Evolutionary conservation across 2,888 invertebrate species (phyloP).

Genomic region (Allacma fusca): DNA sequence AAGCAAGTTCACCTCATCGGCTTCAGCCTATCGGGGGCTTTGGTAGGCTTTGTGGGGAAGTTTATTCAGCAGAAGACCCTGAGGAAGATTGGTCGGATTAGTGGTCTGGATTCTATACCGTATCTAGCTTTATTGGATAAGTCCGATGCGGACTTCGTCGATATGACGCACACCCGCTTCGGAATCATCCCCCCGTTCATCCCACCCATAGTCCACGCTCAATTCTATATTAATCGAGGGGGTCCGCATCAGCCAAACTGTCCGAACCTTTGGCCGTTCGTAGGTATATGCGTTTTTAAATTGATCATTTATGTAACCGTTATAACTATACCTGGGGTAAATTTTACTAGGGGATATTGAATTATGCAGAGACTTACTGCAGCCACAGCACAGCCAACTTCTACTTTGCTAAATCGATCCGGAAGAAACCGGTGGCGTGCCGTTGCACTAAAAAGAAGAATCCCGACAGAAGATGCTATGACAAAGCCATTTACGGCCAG

Average conservation of each 20-base stretch:
- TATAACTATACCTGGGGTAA: neutral
- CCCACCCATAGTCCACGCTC: conserved; percentile 36
- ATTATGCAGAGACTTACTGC: conserved; percentile 30
- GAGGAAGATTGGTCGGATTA: conserved; percentile 26
- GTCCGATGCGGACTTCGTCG: conserved; percentile 42
- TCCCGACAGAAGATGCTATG: conserved; percentile 4
- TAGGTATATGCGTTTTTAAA: neutral
- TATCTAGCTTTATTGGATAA: conserved; percentile 24
- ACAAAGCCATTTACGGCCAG: conserved; percentile 32
- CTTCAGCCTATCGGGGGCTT: conserved; percentile 22
- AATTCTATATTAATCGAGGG: conserved; percentile 43
- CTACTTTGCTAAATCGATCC: conserved; percentile 40
- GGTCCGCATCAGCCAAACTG: conserved; percentile 38
- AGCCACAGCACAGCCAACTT: conserved; percentile 30
- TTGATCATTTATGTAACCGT: neutral
- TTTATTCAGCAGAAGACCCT: neutral
- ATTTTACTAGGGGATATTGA: neutral
- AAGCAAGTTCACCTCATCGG: conserved; percentile 41
- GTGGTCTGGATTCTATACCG: conserved; percentile 32
- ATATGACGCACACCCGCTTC: conserved; percentile 32
- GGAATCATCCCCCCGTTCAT: conserved; percentile 30
- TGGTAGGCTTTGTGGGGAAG: conserved; percentile 35
- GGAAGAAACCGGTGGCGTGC: conserved; percentile 17
- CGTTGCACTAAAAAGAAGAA: conserved; percentile 3
- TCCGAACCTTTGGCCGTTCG: conserved; percentile 18